Conservation (phyloP, 92 coral and sea anemone genomes). For the Parazoanthus atlanticus region DNA sequence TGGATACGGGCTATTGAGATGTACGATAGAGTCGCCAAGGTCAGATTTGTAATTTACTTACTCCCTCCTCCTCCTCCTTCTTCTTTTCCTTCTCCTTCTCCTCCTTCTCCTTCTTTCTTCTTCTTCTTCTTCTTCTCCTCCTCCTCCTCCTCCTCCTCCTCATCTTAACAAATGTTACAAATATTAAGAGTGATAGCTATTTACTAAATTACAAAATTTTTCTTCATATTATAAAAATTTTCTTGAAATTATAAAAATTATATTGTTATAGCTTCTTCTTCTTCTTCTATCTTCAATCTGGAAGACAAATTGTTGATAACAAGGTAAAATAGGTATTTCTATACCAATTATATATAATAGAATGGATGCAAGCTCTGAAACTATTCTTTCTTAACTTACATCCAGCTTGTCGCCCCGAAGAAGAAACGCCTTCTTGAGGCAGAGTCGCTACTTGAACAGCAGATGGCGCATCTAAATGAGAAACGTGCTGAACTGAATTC, state of each 20-base stretch:
- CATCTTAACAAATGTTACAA: no score
- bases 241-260: no score
- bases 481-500: conserved; percentile 83
- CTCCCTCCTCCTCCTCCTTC: background rate
- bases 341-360: no score
- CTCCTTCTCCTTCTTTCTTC: background rate
- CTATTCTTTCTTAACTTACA: background rate
- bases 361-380: background rate
- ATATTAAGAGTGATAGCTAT: no score
- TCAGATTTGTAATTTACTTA: conserved; percentile 27
- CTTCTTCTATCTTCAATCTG: no score
- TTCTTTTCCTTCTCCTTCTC: background rate
- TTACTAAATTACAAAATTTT: no score
- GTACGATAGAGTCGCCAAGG: conserved; percentile 98
- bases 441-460: conserved; percentile 76
- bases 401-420: conserved; percentile 93
- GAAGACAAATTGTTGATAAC: no score
- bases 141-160: no score
- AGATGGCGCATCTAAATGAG: conserved; percentile 90
- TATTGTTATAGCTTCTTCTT: no score
- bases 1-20: conserved; percentile 99
- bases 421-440: conserved; percentile 88
- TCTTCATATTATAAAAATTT: no score
- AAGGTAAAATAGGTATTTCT: background rate
- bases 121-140: background rate